Percentiles rank a stretch among this genome's conserved stretches.
phyloP scores from a whole-genome alignment of 2,113 vertebrate species.

The Apeltes quadracus region DNA sequence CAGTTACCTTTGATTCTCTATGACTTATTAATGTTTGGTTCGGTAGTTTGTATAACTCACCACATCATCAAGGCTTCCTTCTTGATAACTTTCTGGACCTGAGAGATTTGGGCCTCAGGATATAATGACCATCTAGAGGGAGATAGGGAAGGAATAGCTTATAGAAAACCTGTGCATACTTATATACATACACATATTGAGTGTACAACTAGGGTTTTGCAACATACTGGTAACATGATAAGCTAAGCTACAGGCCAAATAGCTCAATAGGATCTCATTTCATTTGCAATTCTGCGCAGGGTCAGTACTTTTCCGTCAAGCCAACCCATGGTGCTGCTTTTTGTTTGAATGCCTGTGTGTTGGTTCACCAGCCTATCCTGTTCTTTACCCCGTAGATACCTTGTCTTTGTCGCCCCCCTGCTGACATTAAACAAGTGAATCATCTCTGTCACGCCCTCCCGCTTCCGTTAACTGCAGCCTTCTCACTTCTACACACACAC shows the following conservation, averaged over 20 bases:
- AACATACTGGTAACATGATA: background rate
- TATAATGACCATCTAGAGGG: constrained; percentile 33
- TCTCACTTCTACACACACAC: constrained; percentile 38
- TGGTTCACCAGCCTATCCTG: constrained; percentile 6
- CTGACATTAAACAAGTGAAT: constrained; percentile 61
- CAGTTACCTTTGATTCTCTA: constrained; percentile 70
- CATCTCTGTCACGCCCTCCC: constrained; percentile 55
- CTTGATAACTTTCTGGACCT: constrained; percentile 15
- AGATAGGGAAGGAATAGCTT: constrained; percentile 12
- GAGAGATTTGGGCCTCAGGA: constrained; percentile 14
- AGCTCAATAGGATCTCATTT: background rate
- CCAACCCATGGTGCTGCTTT: background rate
- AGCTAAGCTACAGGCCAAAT: background rate
- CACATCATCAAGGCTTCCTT: constrained; percentile 35
- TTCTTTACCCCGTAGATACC: constrained; percentile 27
- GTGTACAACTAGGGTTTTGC: too few relatives aligned
- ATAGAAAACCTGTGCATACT: constrained; percentile 14
- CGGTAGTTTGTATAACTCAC: constrained; percentile 67
- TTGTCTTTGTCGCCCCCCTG: constrained; percentile 32
- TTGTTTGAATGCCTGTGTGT: background rate
- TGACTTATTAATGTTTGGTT: constrained; percentile 77
- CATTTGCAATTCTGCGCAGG: too few relatives aligned
- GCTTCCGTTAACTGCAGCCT: constrained; percentile 48
- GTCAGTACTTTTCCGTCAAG: background rate
- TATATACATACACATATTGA: too few relatives aligned